phyloP scores from a whole-genome alignment of 2,113 vertebrate species.

The Sylvilagus bachmani region DNA sequence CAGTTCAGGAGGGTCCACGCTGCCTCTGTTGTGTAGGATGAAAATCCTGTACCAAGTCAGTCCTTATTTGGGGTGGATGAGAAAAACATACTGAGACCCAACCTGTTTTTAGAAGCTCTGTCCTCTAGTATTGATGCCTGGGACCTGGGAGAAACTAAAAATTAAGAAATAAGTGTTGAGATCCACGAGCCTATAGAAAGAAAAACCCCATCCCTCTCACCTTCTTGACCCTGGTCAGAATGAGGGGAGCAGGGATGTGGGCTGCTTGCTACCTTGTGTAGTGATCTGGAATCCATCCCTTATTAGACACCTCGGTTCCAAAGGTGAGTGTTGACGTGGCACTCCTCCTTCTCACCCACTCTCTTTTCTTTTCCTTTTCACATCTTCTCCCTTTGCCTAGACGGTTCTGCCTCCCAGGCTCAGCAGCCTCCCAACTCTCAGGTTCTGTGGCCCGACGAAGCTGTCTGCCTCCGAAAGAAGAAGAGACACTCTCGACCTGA shows the following conservation, averaged over 20 bases:
- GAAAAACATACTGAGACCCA: neutral
- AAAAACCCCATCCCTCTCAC: neutral
- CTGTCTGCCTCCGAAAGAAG: slow-evolving; percentile 95
- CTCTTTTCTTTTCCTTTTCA: neutral
- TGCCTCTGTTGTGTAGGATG: neutral
- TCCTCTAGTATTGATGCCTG: neutral
- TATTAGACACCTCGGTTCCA: no score
- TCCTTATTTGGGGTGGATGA: neutral
- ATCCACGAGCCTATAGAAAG: neutral
- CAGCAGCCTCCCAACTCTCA: slow-evolving; percentile 97
- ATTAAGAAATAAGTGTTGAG: neutral
- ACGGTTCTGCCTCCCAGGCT: slow-evolving; percentile 97
- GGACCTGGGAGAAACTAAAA: neutral
- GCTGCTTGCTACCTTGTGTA: neutral
- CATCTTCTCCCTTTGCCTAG: slow-evolving; percentile 84
- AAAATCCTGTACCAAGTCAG: neutral
- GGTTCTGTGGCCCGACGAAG: slow-evolving; percentile 94
- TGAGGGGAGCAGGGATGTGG: neutral
- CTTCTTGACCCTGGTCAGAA: neutral
- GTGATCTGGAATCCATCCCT: neutral
- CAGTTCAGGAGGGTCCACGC: neutral
- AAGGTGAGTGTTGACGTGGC: neutral
- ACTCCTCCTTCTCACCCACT: neutral
- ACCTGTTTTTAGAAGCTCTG: neutral
- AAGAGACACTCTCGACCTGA: slow-evolving; percentile 94